Base-by-base conservation (phyloP, 2,888 invertebrate species). In the Philonicus albiceps region DNA sequence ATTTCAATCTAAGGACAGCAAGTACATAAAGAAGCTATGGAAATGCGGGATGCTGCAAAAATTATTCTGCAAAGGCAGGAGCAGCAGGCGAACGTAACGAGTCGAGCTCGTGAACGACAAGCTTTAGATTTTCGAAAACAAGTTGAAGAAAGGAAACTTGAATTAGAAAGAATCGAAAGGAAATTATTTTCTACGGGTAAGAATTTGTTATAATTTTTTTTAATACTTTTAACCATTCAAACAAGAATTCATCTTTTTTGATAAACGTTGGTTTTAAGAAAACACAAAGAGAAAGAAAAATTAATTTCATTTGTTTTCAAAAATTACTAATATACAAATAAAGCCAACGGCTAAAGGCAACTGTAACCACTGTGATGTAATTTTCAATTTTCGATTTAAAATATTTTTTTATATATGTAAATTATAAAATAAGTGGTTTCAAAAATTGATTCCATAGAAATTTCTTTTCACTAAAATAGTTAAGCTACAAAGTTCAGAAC, bases 81-180 rank as follows among this genome's bases (percentile, higher is more conserved):
- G 87, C 94, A 95, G 88, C 94, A 94, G 5, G 95, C 95, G 0
- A 94, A 95, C 88, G 94, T 94, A 55, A 94, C 95, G 0, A 95
- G 95, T 31, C 95, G 95, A 89, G 93, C 94, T 5, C 93, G 96
- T 0, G 95, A 95, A 7, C 92, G 93, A 0, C 95, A 95, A 90
- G 93, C 94, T 0, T 91, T 93, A 0, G 95, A 94, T 91, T 95
- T 94, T 88, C 94, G 95, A 87, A 94, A 95, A 88, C 93, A 95
- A 85, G 96, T 97, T 27, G 95, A 95, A 34, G 95, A 95, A 85
- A 93, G 96, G 8, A 95, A 95, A 89, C 91, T 94, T 22, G 96
- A 97, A 89, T 91, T 97, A 27, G 96, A 97, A 90, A 94, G 95
- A 85, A 92, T 97, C 87, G 97, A 97, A 89, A 94, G 96, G 88